Percentiles rank a stretch among this genome's conserved stretches.
Conservation (phyloP, 1,140 invertebrate genomes). For the Anastrepha obliqua region DNA sequence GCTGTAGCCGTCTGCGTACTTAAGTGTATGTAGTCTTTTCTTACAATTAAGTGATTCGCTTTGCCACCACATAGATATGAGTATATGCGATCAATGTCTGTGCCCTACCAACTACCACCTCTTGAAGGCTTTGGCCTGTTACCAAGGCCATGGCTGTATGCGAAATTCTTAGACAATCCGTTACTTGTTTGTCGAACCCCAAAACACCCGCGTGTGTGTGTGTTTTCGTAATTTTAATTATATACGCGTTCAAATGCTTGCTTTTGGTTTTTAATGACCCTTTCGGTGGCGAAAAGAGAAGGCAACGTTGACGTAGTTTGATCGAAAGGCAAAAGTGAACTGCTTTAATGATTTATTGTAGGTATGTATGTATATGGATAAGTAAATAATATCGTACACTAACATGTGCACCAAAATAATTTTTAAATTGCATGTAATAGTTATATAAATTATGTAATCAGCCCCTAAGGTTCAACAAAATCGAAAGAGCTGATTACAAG, state of each 20-base stretch:
- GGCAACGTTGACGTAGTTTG: background rate
- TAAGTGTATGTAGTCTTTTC: background rate
- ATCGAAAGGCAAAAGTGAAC: background rate
- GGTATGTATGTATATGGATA: no score
- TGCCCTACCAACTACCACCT: background rate
- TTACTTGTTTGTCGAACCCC: background rate
- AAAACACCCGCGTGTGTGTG: background rate
- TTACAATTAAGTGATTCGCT: conserved; percentile 11
- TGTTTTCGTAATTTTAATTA: background rate
- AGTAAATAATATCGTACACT: no score
- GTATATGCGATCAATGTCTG: background rate
- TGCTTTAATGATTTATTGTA: background rate
- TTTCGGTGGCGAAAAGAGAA: background rate
- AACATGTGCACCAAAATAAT: no score
- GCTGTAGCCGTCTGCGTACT: background rate
- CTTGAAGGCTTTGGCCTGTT: background rate
- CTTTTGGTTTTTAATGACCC: background rate
- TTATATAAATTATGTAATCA: no score
- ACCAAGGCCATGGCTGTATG: background rate
- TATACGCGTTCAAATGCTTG: background rate
- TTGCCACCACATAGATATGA: background rate
- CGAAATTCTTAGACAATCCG: background rate
- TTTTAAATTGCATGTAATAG: no score
- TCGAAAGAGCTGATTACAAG: no score
- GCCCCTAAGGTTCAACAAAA: no score